Percentiles rank a stretch among this genome's conserved stretches.
Conservation (phyloP, 2,888 invertebrate genomes). For the Cataglyphis albicans region DNA sequence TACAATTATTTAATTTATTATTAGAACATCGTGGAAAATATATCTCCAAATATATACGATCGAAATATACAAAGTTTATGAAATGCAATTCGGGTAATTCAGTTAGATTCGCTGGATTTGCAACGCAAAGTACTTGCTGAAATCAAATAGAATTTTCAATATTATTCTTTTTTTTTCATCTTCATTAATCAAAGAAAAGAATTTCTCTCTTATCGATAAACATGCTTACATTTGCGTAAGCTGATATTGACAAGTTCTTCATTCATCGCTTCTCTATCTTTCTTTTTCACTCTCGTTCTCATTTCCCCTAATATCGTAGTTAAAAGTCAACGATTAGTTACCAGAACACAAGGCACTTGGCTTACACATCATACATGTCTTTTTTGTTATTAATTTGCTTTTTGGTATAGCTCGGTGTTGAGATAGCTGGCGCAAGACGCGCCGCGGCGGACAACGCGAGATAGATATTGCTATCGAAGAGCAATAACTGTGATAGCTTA, state of each 20-base stretch:
- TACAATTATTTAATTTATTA: background rate
- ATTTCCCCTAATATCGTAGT: conserved; percentile 80
- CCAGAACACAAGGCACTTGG: conserved; percentile 86
- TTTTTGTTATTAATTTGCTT: conserved; percentile 73
- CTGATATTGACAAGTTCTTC: conserved; percentile 57
- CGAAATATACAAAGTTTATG: background rate
- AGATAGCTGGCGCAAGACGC: conserved; percentile 77
- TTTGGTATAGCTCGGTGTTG: conserved; percentile 81
- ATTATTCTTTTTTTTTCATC: background rate
- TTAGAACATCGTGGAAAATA: background rate
- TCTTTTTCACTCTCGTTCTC: conserved; percentile 61
- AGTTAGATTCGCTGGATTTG: conserved; percentile 53
- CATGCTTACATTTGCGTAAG: conserved; percentile 50
- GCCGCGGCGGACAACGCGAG: conserved; percentile 56
- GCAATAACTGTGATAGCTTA: conserved; percentile 22
- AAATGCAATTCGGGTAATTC: conserved; percentile 6
- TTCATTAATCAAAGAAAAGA: conserved; percentile 10
- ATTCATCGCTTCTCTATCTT: conserved; percentile 53
- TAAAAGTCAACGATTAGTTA: conserved; percentile 85
- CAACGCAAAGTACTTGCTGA: conserved; percentile 52
- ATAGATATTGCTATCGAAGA: conserved; percentile 32
- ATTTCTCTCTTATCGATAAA: conserved; percentile 53
- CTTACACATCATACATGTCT: conserved; percentile 83
- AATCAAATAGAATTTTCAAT: conserved; percentile 4
- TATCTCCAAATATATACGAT: background rate